A percentile compares a stretch with the other conserved stretches of the same genome.
phyloP scores from a whole-genome alignment of 2,113 vertebrate genomes.

The Sylvilagus bachmani region DNA sequence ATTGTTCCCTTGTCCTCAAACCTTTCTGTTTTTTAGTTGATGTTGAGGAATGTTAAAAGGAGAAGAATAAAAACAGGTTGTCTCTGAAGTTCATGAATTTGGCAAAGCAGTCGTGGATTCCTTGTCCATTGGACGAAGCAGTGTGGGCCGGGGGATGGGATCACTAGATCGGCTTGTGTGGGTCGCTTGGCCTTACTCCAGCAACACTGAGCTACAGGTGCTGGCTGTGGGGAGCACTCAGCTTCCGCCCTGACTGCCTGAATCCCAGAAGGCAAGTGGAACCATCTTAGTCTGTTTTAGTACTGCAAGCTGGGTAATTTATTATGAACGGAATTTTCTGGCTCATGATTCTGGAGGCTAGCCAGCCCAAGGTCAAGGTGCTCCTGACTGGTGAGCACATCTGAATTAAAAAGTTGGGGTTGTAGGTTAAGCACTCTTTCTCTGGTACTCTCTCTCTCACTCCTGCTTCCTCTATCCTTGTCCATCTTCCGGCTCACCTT shows the following conservation, averaged over 20 bases:
- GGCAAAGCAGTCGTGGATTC: not conserved
- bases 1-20: not conserved
- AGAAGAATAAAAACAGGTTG: not conserved
- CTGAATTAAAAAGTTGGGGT: not conserved
- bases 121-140: not conserved
- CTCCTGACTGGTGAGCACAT: too few relatives aligned
- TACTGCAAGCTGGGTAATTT: not conserved
- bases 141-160: not conserved
- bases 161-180: not conserved
- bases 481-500: not conserved
- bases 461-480: not conserved
- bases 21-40: not conserved
- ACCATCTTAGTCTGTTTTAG: not conserved
- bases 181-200: not conserved
- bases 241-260: not conserved
- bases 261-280: not conserved
- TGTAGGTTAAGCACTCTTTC: not conserved
- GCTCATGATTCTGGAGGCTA: not conserved
- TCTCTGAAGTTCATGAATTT: constrained; percentile 36
- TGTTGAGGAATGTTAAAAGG: constrained; percentile 7
- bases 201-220: not conserved
- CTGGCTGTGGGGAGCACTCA: not conserved
- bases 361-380: not conserved
- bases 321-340: not conserved
- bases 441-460: not conserved